Percentiles rank a stretch among this genome's conserved stretches.
phyloP scores from a whole-genome alignment of 2,797 vertebrate species.

The Muscicapa comitata region DNA sequence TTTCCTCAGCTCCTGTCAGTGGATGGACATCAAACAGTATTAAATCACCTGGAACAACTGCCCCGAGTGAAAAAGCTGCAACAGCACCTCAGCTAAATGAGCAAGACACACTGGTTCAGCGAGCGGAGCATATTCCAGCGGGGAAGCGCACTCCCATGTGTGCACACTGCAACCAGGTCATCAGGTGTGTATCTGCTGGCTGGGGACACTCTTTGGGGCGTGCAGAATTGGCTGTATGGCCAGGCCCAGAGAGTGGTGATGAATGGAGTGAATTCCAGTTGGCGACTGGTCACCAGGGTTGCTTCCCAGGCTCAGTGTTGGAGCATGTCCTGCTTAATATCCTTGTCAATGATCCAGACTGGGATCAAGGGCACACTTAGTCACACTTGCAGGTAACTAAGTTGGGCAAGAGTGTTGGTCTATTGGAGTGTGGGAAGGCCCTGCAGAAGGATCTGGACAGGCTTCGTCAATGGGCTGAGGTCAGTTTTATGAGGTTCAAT shows the following conservation, averaged over 20 bases:
- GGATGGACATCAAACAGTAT: constrained; percentile 77
- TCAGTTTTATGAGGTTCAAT: neutral
- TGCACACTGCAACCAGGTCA: constrained; percentile 88
- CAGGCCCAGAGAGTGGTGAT: neutral
- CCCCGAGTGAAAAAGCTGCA: constrained; percentile 20
- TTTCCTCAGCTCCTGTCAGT: constrained; percentile 73
- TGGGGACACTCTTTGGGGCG: neutral
- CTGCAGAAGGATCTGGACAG: neutral
- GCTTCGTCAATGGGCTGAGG: neutral
- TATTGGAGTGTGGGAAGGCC: fast-evolving
- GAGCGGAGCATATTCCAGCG: constrained; percentile 92
- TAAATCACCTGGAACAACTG: constrained; percentile 18
- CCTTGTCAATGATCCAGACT: neutral
- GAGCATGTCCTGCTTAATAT: neutral
- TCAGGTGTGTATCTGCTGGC: constrained; percentile 78
- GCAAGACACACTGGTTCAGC: constrained; percentile 88
- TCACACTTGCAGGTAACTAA: neutral
- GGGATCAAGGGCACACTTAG: neutral
- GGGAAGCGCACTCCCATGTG: constrained; percentile 95
- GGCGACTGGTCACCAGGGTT: fast-evolving
- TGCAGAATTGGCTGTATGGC: neutral
- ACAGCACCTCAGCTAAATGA: constrained; percentile 79
- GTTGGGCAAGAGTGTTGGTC: neutral
- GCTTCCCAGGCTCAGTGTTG: neutral
- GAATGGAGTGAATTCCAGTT: neutral